These are phyloP conservation scores for Acronicta psi DNA, from an alignment of 2,888 invertebrate genomes.

Conservation along the genomic window DNA sequence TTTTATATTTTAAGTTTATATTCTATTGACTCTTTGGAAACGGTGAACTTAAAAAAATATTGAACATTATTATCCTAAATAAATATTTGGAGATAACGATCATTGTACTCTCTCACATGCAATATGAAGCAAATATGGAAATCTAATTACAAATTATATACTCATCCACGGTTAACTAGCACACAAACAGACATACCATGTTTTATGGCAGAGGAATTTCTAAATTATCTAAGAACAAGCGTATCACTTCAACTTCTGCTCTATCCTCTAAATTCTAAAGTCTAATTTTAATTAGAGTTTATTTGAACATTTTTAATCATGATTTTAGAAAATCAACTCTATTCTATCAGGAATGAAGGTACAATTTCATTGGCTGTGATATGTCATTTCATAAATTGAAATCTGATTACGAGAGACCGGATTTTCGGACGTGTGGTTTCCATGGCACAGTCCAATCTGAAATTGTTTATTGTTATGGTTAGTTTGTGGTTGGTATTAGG, in stretches of 20 bases:
- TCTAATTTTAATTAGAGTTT: conserved; percentile 48
- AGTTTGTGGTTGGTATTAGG: conserved; percentile 43
- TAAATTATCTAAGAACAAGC: conserved; percentile 28
- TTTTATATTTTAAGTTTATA: too few relatives aligned
- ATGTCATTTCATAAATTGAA: conserved; percentile 52
- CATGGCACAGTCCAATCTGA: conserved; percentile 53
- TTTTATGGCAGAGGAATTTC: conserved; percentile 32
- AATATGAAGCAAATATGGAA: conserved; percentile 9
- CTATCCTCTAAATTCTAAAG: conserved; percentile 38
- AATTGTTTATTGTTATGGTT: conserved; percentile 55
- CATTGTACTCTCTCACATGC: too few relatives aligned
- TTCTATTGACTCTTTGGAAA: too few relatives aligned
- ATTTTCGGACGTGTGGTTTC: conserved; percentile 58
- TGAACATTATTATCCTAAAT: too few relatives aligned
- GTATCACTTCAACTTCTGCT: conserved; percentile 25
- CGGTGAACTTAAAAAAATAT: too few relatives aligned
- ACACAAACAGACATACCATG: conserved; percentile 31
- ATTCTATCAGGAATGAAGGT: not conserved
- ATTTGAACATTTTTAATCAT: conserved; percentile 15
- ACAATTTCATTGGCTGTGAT: conserved; percentile 9
- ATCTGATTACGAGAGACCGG: conserved; percentile 55
- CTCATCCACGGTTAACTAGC: conserved; percentile 15
- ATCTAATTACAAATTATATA: conserved; percentile 28
- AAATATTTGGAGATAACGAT: too few relatives aligned
- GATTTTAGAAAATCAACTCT: conserved; percentile 21